A percentile compares a stretch with the other conserved stretches of the same genome.
These are phyloP conservation scores for Xenopus laevis DNA, from an alignment of 2,113 vertebrate genomes.

Conservation along the genomic window DNA sequence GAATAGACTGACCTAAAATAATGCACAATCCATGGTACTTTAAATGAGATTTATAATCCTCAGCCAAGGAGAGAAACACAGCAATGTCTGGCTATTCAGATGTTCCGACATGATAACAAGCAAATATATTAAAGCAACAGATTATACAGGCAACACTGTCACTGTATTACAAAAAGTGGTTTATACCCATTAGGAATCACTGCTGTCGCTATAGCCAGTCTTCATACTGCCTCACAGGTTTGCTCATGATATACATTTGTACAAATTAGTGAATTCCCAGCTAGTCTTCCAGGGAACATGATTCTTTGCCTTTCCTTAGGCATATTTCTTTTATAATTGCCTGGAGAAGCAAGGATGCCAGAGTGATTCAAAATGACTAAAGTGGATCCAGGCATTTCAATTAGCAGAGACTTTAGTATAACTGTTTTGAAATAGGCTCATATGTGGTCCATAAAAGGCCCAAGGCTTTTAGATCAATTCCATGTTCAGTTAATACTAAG, in stretches of 20 bases:
- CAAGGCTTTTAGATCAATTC: constrained; percentile 84
- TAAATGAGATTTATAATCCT: too few species aligned
- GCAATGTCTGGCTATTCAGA: not conserved
- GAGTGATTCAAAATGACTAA: constrained; percentile 73
- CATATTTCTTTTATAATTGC: constrained; percentile 6
- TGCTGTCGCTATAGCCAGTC: not conserved
- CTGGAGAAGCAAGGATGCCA: constrained; percentile 45
- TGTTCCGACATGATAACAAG: not conserved
- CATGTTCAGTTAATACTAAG: constrained; percentile 75
- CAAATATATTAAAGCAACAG: not conserved
- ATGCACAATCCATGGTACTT: too few species aligned
- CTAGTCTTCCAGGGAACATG: not conserved
- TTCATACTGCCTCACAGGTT: not conserved
- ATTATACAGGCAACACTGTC: not conserved
- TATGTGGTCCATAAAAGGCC: constrained; percentile 73
- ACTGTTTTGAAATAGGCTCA: constrained; percentile 69
- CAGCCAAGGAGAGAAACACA: too few species aligned
- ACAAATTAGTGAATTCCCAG: constrained; percentile 9
- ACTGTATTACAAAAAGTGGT: not conserved
- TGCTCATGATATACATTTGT: not conserved
- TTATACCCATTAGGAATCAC: not conserved
- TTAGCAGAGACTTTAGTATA: constrained; percentile 78
- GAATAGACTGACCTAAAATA: too few species aligned
- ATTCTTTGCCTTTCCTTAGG: constrained; percentile 16
- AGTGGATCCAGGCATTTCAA: constrained; percentile 75